Evolutionary conservation across 2,888 invertebrate species (phyloP).

Genomic region (Nymphalis c-album): DNA sequence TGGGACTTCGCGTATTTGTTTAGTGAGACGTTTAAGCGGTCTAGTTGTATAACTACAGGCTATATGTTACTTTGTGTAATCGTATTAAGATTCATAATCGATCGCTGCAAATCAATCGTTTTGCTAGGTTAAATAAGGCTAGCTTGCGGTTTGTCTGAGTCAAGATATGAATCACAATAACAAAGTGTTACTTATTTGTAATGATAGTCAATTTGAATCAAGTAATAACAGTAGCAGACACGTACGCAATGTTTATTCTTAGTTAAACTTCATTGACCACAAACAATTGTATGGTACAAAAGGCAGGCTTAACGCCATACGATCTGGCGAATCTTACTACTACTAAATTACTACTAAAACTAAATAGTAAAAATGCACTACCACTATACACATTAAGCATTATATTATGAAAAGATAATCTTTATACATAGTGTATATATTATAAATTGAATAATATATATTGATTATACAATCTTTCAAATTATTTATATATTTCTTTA

Average conservation of each 20-base stretch:
- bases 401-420: too few species aligned
- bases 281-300: too few species aligned
- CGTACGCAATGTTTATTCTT: not conserved
- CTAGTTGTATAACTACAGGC: not conserved
- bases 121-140: constrained; percentile 36
- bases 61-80: not conserved
- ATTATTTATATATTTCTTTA: too few species aligned
- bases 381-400: too few species aligned
- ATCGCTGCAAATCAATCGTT: constrained; percentile 19
- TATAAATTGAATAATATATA: too few species aligned
- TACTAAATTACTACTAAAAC: too few species aligned
- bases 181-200: constrained; percentile 34
- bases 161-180: constrained; percentile 59
- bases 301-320: too few species aligned
- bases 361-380: too few species aligned
- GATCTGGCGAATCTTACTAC: too few species aligned
- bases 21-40: constrained; percentile 4
- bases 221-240: not conserved
- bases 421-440: too few species aligned
- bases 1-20: constrained; percentile 13
- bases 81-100: constrained; percentile 1
- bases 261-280: too few species aligned
- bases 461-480: too few species aligned
- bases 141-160: constrained; percentile 55
- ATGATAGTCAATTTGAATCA: constrained; percentile 11